Evolutionary conservation across 2,888 invertebrate species (phyloP).

Genomic region (Chrysolina haemoptera): DNA sequence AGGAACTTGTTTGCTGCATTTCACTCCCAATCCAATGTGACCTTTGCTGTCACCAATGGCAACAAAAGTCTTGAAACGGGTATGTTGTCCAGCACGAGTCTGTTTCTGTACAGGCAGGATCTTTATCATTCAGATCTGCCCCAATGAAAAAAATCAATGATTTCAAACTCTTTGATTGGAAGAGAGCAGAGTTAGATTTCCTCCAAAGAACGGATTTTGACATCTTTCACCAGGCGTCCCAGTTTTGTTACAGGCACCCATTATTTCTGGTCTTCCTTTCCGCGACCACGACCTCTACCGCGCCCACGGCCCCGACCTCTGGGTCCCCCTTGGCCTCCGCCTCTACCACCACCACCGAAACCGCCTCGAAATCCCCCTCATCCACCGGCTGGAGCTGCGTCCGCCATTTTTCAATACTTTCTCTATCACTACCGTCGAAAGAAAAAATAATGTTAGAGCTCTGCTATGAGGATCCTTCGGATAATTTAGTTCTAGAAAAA

Average conservation of each 20-base stretch:
- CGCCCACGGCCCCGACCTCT: slow-evolving; percentile 86
- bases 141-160: slow-evolving; percentile 98
- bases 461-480: too few relatives aligned
- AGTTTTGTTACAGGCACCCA: slow-evolving; percentile 99
- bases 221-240: slow-evolving; percentile 96
- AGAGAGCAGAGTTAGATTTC: slow-evolving; percentile 99
- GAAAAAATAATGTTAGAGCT: too few relatives aligned
- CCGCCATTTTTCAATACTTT: slow-evolving; percentile 83
- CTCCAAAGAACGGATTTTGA: slow-evolving; percentile 95
- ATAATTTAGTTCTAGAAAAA: too few relatives aligned
- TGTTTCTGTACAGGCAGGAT: slow-evolving; percentile 99
- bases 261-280: slow-evolving; percentile 97
- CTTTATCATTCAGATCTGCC: slow-evolving; percentile 92
- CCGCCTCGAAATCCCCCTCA: slow-evolving; percentile 80
- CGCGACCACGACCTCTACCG: slow-evolving; percentile 87
- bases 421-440: slow-evolving; percentile 51
- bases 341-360: slow-evolving; percentile 76
- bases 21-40: slow-evolving; percentile 98
- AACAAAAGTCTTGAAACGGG: slow-evolving; percentile 95
- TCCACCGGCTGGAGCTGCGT: slow-evolving; percentile 98
- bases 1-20: slow-evolving; percentile 99
- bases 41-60: slow-evolving; percentile 99
- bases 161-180: slow-evolving; percentile 99
- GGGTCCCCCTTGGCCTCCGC: slow-evolving; percentile 79
- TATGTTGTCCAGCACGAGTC: slow-evolving; percentile 98